Percentiles rank a stretch among this genome's conserved stretches.
Conservation (phyloP, 2,113 vertebrate genomes). For the Condylura cristata region DNA sequence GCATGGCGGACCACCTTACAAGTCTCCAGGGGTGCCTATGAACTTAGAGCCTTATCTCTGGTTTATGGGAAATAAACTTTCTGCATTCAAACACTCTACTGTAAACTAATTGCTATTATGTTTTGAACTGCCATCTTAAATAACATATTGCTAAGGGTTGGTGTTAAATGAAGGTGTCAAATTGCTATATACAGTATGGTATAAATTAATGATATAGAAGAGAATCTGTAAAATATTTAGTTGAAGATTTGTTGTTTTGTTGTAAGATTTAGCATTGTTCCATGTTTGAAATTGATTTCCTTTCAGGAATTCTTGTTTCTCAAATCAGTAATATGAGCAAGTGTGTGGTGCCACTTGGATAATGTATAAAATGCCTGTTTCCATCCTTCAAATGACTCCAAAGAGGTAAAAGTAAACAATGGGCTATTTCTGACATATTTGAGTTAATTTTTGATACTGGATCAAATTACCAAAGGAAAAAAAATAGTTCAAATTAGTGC, state of each 20-base stretch:
- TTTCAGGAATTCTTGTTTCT: conserved; percentile 70
- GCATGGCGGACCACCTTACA: background rate
- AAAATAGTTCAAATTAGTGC: background rate
- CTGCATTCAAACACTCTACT: background rate
- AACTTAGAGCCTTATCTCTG: background rate
- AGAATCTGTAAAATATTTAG: conserved; percentile 50
- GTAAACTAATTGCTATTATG: background rate
- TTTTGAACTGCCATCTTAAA: background rate
- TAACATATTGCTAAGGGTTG: background rate
- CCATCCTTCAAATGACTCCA: conserved; percentile 33
- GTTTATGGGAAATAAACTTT: background rate
- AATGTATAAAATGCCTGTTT: conserved; percentile 60
- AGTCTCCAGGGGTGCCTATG: background rate
- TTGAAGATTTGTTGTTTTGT: conserved; percentile 47
- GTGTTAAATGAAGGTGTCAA: conserved; percentile 33
- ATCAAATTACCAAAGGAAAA: conserved; percentile 38
- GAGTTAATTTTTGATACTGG: conserved; percentile 44
- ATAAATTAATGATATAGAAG: conserved; percentile 29
- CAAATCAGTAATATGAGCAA: conserved; percentile 63
- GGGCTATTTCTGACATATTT: conserved; percentile 50
- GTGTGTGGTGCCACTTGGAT: conserved; percentile 48
- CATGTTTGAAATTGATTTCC: conserved; percentile 72
- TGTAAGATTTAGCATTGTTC: conserved; percentile 42
- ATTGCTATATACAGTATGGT: background rate
- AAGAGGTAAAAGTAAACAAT: conserved; percentile 46